Evolutionary conservation across 2,113 vertebrate species (phyloP).

Genomic region (Zosterops borbonicus): DNA sequence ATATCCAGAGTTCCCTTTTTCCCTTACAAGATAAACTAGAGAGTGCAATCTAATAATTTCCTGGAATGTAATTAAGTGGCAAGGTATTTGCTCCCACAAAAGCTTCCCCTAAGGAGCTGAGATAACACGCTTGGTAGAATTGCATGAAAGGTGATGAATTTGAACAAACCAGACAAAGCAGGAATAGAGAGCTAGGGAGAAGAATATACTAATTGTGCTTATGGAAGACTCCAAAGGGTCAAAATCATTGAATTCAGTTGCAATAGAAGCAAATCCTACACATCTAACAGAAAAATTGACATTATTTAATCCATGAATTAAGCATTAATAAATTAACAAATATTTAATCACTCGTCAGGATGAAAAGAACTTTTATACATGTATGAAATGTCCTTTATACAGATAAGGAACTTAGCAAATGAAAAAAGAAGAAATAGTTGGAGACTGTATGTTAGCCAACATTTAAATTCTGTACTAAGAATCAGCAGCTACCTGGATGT

Average conservation of each 20-base stretch:
- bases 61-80: constrained; percentile 24
- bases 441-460: neutral
- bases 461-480: neutral
- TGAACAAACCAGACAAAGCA: neutral
- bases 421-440: neutral
- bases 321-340: neutral
- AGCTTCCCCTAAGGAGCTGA: constrained; percentile 2
- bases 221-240: neutral
- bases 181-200: neutral
- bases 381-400: neutral
- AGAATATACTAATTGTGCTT: neutral
- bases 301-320: neutral
- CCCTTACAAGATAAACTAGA: neutral
- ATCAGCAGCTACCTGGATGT: neutral
- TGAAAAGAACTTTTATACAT: neutral
- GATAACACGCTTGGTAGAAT: neutral
- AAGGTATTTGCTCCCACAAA: neutral
- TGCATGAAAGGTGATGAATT: constrained; percentile 23
- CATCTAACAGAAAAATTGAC: neutral
- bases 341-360: neutral
- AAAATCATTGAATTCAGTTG: neutral
- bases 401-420: neutral
- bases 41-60: constrained; percentile 12
- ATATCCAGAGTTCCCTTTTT: neutral
- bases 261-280: neutral